Conservation (phyloP, 1,140 invertebrate species). For the Aphelenchoides fujianensis region DNA sequence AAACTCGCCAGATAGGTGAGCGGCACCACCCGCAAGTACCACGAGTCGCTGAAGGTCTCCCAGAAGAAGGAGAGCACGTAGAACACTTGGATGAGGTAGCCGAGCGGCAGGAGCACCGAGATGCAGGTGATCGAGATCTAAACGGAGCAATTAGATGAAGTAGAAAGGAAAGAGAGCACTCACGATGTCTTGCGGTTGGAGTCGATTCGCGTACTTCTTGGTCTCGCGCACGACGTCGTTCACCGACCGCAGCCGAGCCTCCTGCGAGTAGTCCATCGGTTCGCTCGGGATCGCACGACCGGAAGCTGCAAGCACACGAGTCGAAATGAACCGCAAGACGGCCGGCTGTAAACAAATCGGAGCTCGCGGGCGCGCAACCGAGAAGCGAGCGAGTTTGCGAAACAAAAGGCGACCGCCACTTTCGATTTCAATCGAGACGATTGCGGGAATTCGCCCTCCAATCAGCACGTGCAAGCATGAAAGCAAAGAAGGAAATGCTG, state of each 20-base stretch:
- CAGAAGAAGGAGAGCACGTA: conserved; percentile 48
- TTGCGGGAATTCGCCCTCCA: too few species aligned
- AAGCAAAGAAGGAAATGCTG: too few species aligned
- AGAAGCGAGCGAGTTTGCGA: background rate
- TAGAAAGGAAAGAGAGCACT: conserved; percentile 19
- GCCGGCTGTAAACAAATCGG: background rate
- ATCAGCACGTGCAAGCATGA: too few species aligned
- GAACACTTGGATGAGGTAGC: conserved; percentile 48
- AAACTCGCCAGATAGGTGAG: conserved; percentile 31
- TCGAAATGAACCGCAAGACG: background rate
- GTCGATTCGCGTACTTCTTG: conserved; percentile 24
- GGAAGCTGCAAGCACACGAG: too few species aligned
- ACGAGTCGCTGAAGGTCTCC: conserved; percentile 43
- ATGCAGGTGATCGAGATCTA: conserved; percentile 51
- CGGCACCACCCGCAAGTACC: conserved; percentile 47
- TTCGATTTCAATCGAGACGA: too few species aligned
- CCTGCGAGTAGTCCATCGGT: conserved; percentile 13
- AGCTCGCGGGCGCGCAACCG: background rate
- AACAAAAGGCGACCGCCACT: background rate
- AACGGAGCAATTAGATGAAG: conserved; percentile 25
- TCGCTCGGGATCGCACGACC: too few species aligned
- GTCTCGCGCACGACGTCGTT: conserved; percentile 27
- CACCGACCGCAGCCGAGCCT: background rate
- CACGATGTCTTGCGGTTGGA: conserved; percentile 55
- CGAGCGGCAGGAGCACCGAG: conserved; percentile 45